A percentile compares a stretch with the other conserved stretches of the same genome.
Evolutionary conservation across 2,888 invertebrate genomes (phyloP).

Genomic region (Rhagium mordax): DNA sequence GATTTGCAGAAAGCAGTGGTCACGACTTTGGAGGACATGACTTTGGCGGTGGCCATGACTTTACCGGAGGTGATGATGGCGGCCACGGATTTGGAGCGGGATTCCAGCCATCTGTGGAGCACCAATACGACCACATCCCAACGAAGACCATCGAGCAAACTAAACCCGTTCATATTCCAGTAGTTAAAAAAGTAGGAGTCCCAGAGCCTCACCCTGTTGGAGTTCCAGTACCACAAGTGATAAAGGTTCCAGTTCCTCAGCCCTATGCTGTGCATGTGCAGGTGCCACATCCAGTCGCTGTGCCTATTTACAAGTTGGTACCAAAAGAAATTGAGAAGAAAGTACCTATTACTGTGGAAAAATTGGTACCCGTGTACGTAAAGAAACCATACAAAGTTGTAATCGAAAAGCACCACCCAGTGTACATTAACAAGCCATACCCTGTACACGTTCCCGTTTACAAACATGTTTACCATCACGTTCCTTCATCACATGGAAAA

Average conservation of each 20-base stretch:
- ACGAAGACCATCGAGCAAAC: constrained; percentile 78
- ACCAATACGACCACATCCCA: constrained; percentile 68
- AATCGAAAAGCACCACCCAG: constrained; percentile 82
- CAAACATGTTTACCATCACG: constrained; percentile 79
- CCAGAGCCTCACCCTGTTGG: constrained; percentile 82
- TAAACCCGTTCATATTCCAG: constrained; percentile 79
- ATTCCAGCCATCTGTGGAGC: constrained; percentile 71
- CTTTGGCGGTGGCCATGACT: constrained; percentile 53
- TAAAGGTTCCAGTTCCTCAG: constrained; percentile 82
- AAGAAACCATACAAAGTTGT: constrained; percentile 84
- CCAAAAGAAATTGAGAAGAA: constrained; percentile 82
- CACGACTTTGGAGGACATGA: constrained; percentile 43
- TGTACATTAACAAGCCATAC: constrained; percentile 78
- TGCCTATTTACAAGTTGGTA: constrained; percentile 82
- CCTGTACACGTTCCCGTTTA: constrained; percentile 83
- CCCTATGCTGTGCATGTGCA: constrained; percentile 82
- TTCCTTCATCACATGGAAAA: constrained; percentile 47
- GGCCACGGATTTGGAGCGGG: constrained; percentile 70
- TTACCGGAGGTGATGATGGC: constrained; percentile 53
- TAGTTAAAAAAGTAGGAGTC: constrained; percentile 81
- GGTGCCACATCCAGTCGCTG: constrained; percentile 81
- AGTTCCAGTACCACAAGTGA: constrained; percentile 79
- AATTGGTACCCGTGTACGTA: constrained; percentile 80
- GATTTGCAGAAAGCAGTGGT: constrained; percentile 58
- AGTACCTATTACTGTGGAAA: constrained; percentile 82